A percentile compares a stretch with the other conserved stretches of the same genome.
phyloP scores from a whole-genome alignment of 2,113 vertebrate species.

The Laterallus jamaicensis region DNA sequence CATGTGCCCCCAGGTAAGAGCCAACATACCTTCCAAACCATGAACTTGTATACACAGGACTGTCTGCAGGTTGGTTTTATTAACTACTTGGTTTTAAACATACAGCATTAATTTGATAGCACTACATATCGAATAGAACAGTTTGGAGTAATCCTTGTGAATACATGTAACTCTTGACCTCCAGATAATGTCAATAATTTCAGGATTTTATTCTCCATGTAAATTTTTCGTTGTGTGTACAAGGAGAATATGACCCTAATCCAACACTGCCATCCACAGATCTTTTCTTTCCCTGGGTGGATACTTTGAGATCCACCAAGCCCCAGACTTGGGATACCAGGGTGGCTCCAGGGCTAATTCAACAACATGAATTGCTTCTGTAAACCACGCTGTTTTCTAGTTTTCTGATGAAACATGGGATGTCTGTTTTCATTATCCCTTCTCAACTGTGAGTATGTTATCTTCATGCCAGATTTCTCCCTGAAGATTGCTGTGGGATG shows the following conservation, averaged over 20 bases:
- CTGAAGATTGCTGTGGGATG: background rate
- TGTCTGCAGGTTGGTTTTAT: background rate
- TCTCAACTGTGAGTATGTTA: background rate
- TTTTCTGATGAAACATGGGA: background rate
- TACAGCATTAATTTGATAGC: background rate
- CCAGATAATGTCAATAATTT: background rate
- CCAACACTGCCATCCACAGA: background rate
- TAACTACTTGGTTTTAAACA: background rate
- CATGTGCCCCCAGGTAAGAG: constrained; percentile 82
- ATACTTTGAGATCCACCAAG: background rate
- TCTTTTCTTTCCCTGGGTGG: background rate
- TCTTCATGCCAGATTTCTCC: background rate
- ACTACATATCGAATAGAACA: background rate
- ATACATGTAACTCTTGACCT: background rate
- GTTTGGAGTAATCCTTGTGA: background rate
- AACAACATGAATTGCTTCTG: background rate
- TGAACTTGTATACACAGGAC: background rate
- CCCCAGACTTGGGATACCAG: background rate
- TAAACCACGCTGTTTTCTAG: background rate
- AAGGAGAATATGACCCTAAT: background rate
- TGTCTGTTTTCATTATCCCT: background rate
- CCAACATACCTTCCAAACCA: background rate
- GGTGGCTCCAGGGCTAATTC: background rate
- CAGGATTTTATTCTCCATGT: background rate
- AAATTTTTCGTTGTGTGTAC: background rate